Conservation (phyloP, 1,140 invertebrate species). For the Oppia nitens region DNA sequence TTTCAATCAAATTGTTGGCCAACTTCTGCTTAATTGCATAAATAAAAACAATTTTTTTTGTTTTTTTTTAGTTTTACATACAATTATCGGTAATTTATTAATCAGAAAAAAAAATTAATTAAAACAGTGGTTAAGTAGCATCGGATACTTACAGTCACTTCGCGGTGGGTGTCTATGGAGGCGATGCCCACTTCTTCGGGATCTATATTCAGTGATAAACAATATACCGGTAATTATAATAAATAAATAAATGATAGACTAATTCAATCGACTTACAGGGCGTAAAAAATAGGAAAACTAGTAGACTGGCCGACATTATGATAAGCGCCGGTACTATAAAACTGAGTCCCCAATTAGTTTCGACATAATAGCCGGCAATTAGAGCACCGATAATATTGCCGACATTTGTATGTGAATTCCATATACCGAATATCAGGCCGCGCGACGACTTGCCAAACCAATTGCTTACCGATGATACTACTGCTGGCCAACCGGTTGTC, state of each 20-base stretch:
- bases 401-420: slow-evolving; percentile 86
- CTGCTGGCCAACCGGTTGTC: slow-evolving; percentile 84
- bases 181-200: slow-evolving; percentile 48
- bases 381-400: slow-evolving; percentile 76
- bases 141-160: not conserved
- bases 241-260: too few relatives aligned
- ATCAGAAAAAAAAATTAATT: too few relatives aligned
- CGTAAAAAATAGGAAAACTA: slow-evolving; percentile 74
- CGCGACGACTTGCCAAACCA: slow-evolving; percentile 59
- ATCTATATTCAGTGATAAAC: slow-evolving; percentile 26
- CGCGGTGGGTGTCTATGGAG: not conserved
- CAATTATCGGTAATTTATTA: too few relatives aligned
- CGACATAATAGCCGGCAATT: slow-evolving; percentile 67
- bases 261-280: slow-evolving; percentile 66
- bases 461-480: slow-evolving; percentile 78
- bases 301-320: slow-evolving; percentile 53
- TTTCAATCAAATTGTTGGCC: too few relatives aligned
- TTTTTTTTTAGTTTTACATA: too few relatives aligned
- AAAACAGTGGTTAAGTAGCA: not conserved
- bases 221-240: not conserved
- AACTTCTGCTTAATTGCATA: too few relatives aligned
- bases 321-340: slow-evolving; percentile 81
- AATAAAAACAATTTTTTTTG: too few relatives aligned
- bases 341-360: slow-evolving; percentile 70
- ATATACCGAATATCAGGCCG: slow-evolving; percentile 85